Conservation (phyloP, 1,140 invertebrate species). For the Conus betulinus region DNA sequence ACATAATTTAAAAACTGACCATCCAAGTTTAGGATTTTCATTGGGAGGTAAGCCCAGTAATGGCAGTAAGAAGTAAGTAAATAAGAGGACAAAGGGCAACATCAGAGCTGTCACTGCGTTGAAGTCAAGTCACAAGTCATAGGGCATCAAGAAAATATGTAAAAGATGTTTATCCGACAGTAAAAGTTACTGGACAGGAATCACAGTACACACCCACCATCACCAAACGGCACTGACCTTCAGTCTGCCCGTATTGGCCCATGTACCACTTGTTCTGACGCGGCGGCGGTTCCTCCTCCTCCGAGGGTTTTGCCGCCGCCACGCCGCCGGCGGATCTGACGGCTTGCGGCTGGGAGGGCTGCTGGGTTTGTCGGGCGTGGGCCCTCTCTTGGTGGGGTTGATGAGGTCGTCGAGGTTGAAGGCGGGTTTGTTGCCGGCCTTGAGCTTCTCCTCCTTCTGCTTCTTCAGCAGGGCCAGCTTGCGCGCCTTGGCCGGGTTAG, state of each 20-base stretch:
- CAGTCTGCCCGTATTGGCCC: constrained; percentile 66
- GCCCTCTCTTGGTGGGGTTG: background rate
- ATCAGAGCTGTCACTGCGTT: too few species aligned
- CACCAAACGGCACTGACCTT: constrained; percentile 53
- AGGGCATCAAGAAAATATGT: too few species aligned
- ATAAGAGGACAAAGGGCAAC: too few species aligned
- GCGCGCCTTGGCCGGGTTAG: constrained; percentile 64
- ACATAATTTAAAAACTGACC: too few species aligned
- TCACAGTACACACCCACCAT: too few species aligned
- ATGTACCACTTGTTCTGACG: constrained; percentile 67
- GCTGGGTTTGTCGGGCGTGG: background rate
- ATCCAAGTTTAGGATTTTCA: too few species aligned
- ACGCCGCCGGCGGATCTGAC: constrained; percentile 40
- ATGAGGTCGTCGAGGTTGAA: constrained; percentile 28
- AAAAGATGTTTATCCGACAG: too few species aligned
- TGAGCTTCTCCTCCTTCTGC: constrained; percentile 71
- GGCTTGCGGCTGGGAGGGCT: constrained; percentile 16
- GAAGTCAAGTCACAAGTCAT: too few species aligned
- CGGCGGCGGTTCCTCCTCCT: constrained; percentile 51
- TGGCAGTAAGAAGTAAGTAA: too few species aligned
- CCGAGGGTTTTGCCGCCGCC: constrained; percentile 37
- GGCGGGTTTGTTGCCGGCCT: constrained; percentile 44
- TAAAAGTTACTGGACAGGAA: too few species aligned
- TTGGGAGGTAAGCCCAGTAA: too few species aligned
- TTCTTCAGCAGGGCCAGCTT: constrained; percentile 69